These are phyloP conservation scores for Cryptocheilus praepositus DNA, from an alignment of 2,888 invertebrate species.

Conservation along the genomic window DNA sequence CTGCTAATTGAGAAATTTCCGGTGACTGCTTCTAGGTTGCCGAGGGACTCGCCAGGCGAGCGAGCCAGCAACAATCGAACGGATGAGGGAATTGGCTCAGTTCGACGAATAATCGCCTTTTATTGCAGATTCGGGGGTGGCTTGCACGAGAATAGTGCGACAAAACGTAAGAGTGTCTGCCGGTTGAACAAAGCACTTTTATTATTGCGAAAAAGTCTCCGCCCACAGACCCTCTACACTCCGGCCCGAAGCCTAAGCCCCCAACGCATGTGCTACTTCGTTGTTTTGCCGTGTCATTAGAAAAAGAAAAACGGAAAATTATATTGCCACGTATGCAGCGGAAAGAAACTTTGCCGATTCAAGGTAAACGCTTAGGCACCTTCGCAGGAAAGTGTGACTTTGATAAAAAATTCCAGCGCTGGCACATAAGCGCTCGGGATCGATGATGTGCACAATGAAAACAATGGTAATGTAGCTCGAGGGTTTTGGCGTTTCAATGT, in stretches of 20 bases:
- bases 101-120: constrained; percentile 2
- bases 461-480: no score
- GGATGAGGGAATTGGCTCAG: not conserved
- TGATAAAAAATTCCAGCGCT: no score
- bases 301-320: no score
- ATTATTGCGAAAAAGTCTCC: not conserved
- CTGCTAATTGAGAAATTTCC: constrained; percentile 9
- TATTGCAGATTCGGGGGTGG: not conserved
- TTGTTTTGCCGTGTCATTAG: no score
- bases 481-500: no score
- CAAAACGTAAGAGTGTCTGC: not conserved
- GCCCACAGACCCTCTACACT: not conserved
- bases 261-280: no score
- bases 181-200: not conserved
- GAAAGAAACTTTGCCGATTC: no score
- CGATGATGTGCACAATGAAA: no score
- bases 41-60: not conserved
- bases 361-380: no score
- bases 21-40: not conserved
- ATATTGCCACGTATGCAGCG: no score
- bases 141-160: not conserved
- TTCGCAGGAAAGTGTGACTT: no score
- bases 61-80: not conserved
- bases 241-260: not conserved
- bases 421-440: no score